Conservation (phyloP, 2,797 vertebrate genomes). For the Todus mexicanus region DNA sequence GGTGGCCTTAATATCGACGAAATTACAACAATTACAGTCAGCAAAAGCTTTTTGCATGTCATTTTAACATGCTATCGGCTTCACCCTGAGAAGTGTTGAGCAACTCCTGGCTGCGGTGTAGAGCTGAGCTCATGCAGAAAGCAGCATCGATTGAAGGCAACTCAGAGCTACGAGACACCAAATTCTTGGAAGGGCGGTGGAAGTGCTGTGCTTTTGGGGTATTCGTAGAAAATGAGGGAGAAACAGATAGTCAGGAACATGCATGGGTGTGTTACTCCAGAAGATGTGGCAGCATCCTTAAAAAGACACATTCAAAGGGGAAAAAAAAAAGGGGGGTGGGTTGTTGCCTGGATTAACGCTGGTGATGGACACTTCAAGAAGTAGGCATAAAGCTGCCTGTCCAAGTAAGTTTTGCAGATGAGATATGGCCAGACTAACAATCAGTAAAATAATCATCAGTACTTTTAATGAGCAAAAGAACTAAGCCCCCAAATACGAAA, state of each 20-base stretch:
- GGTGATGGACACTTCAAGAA: not conserved
- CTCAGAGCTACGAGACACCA: not conserved
- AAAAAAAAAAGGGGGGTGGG: not conserved
- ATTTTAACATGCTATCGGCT: not conserved
- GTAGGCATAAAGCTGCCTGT: not conserved
- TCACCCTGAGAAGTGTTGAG: not conserved
- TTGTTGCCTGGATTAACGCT: not conserved
- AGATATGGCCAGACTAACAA: not conserved
- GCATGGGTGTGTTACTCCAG: not conserved
- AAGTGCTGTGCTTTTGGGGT: not conserved
- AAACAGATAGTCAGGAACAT: fast-evolving
- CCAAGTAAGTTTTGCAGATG: not conserved
- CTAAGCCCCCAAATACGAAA: fast-evolving
- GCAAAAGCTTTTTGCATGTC: not conserved
- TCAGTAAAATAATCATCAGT: not conserved
- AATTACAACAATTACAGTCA: not conserved
- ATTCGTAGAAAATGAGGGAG: not conserved
- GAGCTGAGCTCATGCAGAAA: conserved; percentile 1
- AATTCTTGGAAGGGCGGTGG: not conserved
- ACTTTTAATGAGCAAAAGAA: not conserved
- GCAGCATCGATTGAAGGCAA: not conserved
- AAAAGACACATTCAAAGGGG: not conserved
- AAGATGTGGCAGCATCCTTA: not conserved
- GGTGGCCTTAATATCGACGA: not conserved
- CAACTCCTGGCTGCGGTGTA: not conserved